phyloP scores from a whole-genome alignment of 64 coral and sea anemone genomes.

The Catalaphyllia jardinei region DNA sequence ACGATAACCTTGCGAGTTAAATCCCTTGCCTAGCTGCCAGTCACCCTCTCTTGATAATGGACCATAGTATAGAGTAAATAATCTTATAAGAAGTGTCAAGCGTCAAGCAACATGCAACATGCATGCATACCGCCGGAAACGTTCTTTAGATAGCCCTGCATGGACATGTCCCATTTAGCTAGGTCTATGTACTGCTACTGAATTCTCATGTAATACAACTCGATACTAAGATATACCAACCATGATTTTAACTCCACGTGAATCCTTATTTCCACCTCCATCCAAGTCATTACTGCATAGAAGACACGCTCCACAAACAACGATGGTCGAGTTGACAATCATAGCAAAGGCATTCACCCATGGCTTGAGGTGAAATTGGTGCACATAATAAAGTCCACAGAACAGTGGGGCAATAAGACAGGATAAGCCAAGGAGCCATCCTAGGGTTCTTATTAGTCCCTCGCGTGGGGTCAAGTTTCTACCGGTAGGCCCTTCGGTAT shows the following conservation, averaged over 20 bases:
- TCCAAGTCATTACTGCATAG: background rate
- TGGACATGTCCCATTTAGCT: no score
- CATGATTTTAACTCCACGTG: conserved; percentile 22
- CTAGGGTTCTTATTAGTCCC: background rate
- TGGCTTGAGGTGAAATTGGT: background rate
- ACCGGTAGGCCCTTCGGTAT: background rate
- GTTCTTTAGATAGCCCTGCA: no score
- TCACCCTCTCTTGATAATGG: no score
- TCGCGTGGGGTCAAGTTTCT: background rate
- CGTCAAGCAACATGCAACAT: no score
- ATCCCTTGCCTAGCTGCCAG: no score
- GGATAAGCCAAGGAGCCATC: background rate
- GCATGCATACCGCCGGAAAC: no score
- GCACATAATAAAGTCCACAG: background rate
- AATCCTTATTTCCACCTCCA: background rate
- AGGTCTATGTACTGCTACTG: no score
- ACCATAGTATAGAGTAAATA: no score
- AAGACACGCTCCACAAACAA: background rate
- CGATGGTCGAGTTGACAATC: background rate
- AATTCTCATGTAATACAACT: no score
- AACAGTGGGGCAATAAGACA: conserved; percentile 1
- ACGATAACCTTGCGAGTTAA: no score
- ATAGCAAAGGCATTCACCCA: conserved; percentile 1
- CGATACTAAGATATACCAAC: background rate
- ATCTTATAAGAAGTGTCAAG: no score